Evolutionary conservation across 2,797 vertebrate species (phyloP), one percentile per base, ranked within the genome.

Genomic region (Cyclopterus lumpus): DNA sequence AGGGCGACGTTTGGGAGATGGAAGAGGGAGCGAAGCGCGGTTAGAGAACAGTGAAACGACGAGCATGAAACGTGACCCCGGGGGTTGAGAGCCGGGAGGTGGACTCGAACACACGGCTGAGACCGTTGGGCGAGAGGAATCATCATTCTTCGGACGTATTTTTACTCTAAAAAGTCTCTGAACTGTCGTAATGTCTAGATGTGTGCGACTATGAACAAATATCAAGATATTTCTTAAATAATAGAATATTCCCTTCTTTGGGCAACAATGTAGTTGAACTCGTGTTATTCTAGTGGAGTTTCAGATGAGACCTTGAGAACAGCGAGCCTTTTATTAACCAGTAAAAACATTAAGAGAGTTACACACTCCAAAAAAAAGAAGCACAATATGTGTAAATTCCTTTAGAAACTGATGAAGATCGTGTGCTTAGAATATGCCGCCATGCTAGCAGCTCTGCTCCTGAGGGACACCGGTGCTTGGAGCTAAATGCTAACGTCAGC

Each of bases 41-140:
- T 73, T 38, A 8, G 44, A 78, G 76, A 67, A 84, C 55, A 22
- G 75, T 46, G 36, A 83, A 72, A 76, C 66, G 77, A 80, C 53
- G 26, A 62, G 30, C 30, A 64, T 68, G 73, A 77, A 79, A 80
- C 54, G 59, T 58, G 81, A 85, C 76, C 49, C 76, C 5, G 1
- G 30, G 22, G 73, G 62, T 73, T 51, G 53, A 67, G 72, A 73
- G 53, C 60, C n/a, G 8, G 63, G 60, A 71, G 28, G 46, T 54
- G 73, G 65, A 77, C 42, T 59, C 61, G 15, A 60, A 63, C 48
- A 36, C 24, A 58, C 28, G 15, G 18, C 69, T 22, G 28, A 63
- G 14, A 55, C 15, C 0, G 38, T 16, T 24, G 36, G 62, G 58
- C 5, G 18, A 54, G 18, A 44, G 8, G 20, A 36, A 24, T 73